Conservation (phyloP, 2,888 invertebrate genomes). For the Lumbricus terrestris region DNA sequence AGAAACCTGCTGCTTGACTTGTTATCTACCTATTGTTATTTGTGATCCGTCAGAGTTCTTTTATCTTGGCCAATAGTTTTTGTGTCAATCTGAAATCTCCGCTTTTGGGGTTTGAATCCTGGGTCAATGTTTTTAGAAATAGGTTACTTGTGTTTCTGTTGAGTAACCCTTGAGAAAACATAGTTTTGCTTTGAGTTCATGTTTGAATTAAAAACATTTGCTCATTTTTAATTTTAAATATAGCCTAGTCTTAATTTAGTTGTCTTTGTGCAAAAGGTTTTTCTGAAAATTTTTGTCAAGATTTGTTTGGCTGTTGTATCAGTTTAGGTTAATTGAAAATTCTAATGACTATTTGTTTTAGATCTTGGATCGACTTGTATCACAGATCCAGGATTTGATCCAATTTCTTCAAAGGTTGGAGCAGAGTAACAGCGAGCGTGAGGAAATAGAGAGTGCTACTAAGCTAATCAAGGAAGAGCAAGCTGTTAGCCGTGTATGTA, state of each 20-base stretch:
- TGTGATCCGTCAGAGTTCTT: too few species aligned
- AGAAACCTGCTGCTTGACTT: too few species aligned
- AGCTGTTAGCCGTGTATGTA: neutral
- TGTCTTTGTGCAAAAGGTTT: too few species aligned
- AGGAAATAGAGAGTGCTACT: neutral
- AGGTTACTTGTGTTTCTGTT: neutral
- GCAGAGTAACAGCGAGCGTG: neutral
- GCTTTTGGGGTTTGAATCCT: neutral
- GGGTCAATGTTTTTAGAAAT: neutral
- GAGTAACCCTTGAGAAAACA: neutral
- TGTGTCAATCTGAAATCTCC: neutral
- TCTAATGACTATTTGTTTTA: neutral
- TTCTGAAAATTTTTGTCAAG: neutral
- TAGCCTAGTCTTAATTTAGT: too few species aligned
- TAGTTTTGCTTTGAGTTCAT: neutral
- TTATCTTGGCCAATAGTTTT: neutral
- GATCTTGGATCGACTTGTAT: neutral
- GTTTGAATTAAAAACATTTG: too few species aligned
- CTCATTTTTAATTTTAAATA: too few species aligned
- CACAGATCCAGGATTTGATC: neutral
- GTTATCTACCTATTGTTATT: too few species aligned
- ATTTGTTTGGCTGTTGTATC: neutral
- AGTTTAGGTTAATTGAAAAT: neutral
- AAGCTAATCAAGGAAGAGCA: neutral
- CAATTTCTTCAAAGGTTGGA: neutral